These are phyloP conservation scores for Antennarius maculatus DNA, from an alignment of 2,797 vertebrate species.

Conservation along the genomic window DNA sequence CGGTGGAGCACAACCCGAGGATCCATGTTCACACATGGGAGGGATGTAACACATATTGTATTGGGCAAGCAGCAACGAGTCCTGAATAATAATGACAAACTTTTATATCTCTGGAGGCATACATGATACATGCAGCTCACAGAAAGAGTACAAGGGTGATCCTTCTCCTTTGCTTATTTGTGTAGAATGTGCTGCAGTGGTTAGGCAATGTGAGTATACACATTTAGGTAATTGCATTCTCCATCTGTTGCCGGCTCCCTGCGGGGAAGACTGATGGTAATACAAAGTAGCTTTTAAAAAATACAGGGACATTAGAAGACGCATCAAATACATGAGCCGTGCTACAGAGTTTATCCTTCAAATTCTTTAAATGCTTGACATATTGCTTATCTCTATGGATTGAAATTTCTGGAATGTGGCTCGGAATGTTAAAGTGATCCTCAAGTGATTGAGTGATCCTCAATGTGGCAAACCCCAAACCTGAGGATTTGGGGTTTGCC, in stretches of 20 bases:
- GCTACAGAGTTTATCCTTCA: slow-evolving; percentile 1
- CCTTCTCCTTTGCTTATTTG: slow-evolving; percentile 21
- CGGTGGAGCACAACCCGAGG: slow-evolving; percentile 9
- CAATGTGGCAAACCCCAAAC: too few species aligned
- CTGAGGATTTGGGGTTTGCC: slow-evolving; percentile 9
- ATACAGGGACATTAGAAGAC: slow-evolving; percentile 34
- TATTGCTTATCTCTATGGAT: slow-evolving; percentile 15
- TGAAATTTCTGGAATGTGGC: neutral
- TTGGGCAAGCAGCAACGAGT: slow-evolving; percentile 13
- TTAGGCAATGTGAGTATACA: slow-evolving; percentile 29
- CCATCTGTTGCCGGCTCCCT: slow-evolving; percentile 47
- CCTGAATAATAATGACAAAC: slow-evolving; percentile 55
- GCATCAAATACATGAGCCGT: slow-evolving; percentile 26
- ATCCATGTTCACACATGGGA: slow-evolving; percentile 41
- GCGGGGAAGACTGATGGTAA: slow-evolving; percentile 43
- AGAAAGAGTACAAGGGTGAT: slow-evolving; percentile 18
- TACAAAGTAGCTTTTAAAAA: slow-evolving; percentile 50
- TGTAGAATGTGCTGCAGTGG: slow-evolving; percentile 47
- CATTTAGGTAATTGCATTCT: slow-evolving; percentile 61
- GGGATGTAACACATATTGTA: slow-evolving; percentile 21
- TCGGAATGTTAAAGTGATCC: slow-evolving; percentile 10
- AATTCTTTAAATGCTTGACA: slow-evolving; percentile 13
- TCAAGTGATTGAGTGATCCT: too few species aligned
- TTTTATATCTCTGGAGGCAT: slow-evolving; percentile 40
- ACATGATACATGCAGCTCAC: slow-evolving; percentile 57